Base-by-base conservation (phyloP, 2,797 vertebrate species). In the Hafferia zeledoni region DNA sequence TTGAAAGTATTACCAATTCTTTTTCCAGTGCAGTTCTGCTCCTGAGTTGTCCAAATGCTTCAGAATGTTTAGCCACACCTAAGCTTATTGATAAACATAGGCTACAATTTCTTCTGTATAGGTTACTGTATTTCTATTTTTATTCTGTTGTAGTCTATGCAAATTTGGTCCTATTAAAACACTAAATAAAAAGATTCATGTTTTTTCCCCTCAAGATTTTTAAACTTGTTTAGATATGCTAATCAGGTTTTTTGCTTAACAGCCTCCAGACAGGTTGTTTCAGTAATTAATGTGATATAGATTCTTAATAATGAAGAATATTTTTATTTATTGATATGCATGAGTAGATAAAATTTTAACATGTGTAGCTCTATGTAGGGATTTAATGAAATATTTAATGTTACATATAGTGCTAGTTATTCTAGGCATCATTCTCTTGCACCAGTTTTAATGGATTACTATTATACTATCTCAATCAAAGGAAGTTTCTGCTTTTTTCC, bases 261-360 rank as follows among this genome's bases (percentile, higher is more conserved):
- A 85, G 67, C 49, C 78, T 93, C 75, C n/a, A 92, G 78, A 92
- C 94, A 93, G 24, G 71, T 77, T 93, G 81, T 57, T 90, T 94
- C 90, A 87, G 64, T 90, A 95, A 89, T 89, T 89, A 83, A 83
- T 91, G 60, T n/a, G 93, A 90, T 93, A 83, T 52, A 85, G 41
- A 87, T 75, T 50, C 53, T 95, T 90, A 95, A 95, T 94, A 94
- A 97, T 90, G 94, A 93, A 96, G 60, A 46, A 44, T 77, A 64
- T 83, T 93, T 96, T 89, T 57, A 80, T 89, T 93, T 92, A 92
- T 80, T 93, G 82, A 87, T 74, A 57, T 92, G 18, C 35, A 81
- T 20, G 35, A 61, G 43, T 59, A 90, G 35, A 80, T 90, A 71
- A 83, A 93, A 93, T 85, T 94, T 92, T 80, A 95, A 87, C 71